Evolutionary conservation across 2,113 vertebrate genomes (phyloP).

Genomic region (Sarotherodon lohbergeri): DNA sequence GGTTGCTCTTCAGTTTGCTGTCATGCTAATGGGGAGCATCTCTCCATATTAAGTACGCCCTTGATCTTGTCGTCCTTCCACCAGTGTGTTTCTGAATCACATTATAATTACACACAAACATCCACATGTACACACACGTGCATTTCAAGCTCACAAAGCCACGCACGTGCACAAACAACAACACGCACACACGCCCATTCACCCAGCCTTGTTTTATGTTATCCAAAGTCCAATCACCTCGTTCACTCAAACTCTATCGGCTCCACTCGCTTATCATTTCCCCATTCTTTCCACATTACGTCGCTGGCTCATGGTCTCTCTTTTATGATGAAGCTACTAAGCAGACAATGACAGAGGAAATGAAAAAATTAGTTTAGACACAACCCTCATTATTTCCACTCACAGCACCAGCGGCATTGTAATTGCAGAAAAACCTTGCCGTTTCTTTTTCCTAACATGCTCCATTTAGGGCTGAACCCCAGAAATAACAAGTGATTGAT

Average conservation of each 20-base stretch:
- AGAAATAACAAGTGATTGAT: conserved; percentile 34
- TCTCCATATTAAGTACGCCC: conserved; percentile 61
- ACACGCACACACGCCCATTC: not conserved
- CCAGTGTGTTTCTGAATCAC: conserved; percentile 47
- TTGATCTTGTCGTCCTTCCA: conserved; percentile 52
- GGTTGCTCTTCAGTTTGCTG: conserved; percentile 13
- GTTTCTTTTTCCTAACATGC: not conserved
- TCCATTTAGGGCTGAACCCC: conserved; percentile 4
- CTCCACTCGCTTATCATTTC: not conserved
- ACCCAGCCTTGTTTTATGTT: not conserved
- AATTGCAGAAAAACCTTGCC: not conserved
- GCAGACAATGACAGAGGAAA: conserved; percentile 27
- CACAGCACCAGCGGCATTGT: not conserved
- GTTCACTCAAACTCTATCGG: not conserved
- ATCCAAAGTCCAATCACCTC: not conserved
- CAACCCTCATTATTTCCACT: conserved; percentile 30
- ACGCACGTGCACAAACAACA: not conserved
- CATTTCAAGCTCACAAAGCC: not conserved
- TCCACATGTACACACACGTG: not conserved
- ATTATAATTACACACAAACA: conserved; percentile 2
- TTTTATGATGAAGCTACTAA: conserved; percentile 18
- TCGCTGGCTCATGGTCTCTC: not conserved
- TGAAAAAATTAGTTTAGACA: conserved; percentile 16
- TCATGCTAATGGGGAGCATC: conserved; percentile 39
- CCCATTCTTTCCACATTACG: not conserved